Conservation (phyloP, 2,113 vertebrate species). For the Nycticebus coucang region DNA sequence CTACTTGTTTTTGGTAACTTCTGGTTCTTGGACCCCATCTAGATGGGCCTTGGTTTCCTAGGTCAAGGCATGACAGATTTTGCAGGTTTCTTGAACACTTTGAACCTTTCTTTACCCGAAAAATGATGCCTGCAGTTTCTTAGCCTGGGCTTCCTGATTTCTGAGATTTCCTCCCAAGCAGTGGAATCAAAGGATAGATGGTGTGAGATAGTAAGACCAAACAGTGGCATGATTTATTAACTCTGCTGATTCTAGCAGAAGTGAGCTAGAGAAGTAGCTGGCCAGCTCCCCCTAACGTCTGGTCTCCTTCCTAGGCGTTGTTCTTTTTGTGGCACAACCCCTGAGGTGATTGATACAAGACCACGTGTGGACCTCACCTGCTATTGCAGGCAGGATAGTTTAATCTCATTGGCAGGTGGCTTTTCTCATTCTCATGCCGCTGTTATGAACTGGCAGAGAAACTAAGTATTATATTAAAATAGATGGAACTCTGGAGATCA, state of each 20-base stretch:
- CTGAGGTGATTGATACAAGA: not conserved
- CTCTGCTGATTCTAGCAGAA: not conserved
- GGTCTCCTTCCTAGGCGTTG: not conserved
- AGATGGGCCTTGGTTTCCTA: not conserved
- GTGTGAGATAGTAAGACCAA: not conserved
- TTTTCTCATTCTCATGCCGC: constrained; percentile 40
- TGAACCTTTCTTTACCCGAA: not conserved
- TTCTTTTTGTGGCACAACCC: not conserved
- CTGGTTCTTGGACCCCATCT: not conserved
- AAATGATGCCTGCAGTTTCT: not conserved
- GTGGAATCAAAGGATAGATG: not conserved
- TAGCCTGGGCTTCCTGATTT: constrained; percentile 2
- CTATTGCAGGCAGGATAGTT: not conserved
- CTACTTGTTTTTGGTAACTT: constrained; percentile 43
- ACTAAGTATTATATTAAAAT: not conserved
- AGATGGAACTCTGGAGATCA: not conserved
- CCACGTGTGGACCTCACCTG: not conserved
- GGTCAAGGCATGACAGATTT: not conserved
- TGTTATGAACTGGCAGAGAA: not conserved
- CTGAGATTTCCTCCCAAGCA: constrained; percentile 9
- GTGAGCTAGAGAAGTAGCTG: constrained; percentile 16
- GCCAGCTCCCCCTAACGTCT: not conserved
- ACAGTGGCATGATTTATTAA: not conserved
- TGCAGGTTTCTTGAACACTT: not conserved
- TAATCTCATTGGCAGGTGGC: constrained; percentile 14